Conservation (phyloP, 2,113 vertebrate species). For the Nansenia antarctica region DNA sequence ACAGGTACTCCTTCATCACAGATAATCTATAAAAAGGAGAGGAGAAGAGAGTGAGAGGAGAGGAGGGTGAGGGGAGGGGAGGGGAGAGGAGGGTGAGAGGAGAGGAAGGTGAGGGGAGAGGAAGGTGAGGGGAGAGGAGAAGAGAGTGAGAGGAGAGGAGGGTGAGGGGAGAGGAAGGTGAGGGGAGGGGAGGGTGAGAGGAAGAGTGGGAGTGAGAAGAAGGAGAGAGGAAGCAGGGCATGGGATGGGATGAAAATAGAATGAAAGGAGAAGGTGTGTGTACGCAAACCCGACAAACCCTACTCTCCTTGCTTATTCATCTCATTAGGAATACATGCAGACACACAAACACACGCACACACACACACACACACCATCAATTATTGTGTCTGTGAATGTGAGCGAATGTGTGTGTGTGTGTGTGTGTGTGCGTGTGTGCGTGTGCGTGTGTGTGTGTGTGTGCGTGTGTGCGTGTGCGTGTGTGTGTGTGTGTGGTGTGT, state of each 20-base stretch:
- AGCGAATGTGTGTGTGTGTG: constrained; percentile 8
- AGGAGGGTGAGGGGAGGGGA: constrained; percentile 30
- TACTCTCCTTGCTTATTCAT: too few species aligned
- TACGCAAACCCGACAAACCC: too few species aligned
- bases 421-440: constrained; percentile 3
- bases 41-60: constrained; percentile 34
- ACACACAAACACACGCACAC: too few species aligned
- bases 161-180: not conserved
- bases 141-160: constrained; percentile 8
- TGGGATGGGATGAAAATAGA: not conserved
- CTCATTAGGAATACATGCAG: too few species aligned
- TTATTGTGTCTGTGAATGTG: constrained; percentile 11
- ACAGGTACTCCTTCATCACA: constrained; percentile 31
- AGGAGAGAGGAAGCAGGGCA: too few species aligned
- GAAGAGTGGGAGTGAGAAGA: not conserved
- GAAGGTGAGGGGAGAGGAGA: not conserved
- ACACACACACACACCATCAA: too few species aligned
- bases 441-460: too few species aligned
- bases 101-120: constrained; percentile 9
- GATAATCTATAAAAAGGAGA: constrained; percentile 50
- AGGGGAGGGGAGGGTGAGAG: too few species aligned
- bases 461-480: constrained; percentile 11
- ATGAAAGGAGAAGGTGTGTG: not conserved
- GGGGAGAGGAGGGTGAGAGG: constrained; percentile 25
- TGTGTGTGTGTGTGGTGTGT: constrained; percentile 4